A percentile compares a stretch with the other conserved stretches of the same genome.
These are phyloP conservation scores for Platycnemis pennipes DNA, from an alignment of 2,888 invertebrate species.

Conservation along the genomic window DNA sequence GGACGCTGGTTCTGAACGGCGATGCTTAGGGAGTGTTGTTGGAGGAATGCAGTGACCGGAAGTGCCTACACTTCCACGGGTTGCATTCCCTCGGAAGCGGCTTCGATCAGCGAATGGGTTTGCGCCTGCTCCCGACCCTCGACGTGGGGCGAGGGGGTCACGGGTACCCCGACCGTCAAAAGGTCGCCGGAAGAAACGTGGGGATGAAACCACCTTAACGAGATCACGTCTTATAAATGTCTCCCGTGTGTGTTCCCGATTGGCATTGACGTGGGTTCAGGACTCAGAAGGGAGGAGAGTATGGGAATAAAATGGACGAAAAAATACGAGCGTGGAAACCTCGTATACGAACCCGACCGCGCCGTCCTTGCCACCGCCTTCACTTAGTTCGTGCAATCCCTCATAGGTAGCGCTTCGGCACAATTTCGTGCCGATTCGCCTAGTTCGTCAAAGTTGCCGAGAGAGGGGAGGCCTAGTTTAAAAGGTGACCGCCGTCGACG, in stretches of 20 bases:
- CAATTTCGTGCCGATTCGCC: background rate
- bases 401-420: background rate
- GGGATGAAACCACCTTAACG: background rate
- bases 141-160: no score
- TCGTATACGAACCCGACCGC: background rate
- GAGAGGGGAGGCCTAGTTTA: conserved; percentile 26
- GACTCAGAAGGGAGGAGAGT: background rate
- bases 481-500: background rate
- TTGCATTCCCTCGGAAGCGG: background rate
- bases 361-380: background rate
- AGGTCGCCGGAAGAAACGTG: background rate
- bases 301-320: background rate
- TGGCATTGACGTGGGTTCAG: background rate
- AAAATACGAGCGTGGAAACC: background rate
- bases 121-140: background rate
- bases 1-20: no score
- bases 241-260: background rate
- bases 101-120: background rate
- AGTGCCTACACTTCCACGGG: background rate
- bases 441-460: background rate
- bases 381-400: background rate
- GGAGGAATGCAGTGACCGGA: conserved; percentile 28
- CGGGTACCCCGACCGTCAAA: background rate
- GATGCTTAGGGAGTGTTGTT: background rate
- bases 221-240: background rate